Base-by-base conservation (phyloP, 2,797 vertebrate genomes). In the Psittacula echo region DNA sequence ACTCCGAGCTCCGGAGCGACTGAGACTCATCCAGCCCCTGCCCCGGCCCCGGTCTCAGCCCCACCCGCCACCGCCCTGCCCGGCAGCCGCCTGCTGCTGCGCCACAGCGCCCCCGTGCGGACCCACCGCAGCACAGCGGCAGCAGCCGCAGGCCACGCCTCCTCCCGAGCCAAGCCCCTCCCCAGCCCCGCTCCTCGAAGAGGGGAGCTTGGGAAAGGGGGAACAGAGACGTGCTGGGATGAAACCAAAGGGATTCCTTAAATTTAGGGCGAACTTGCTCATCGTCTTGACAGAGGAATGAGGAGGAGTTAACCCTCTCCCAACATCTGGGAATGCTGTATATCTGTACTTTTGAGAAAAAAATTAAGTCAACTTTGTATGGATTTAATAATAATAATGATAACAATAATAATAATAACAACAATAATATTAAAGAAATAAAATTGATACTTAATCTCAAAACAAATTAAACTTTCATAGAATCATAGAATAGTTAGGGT, bases 271-370 rank as follows among this genome's bases (percentile, higher is more conserved):
- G 15, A 6, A 41, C 30, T 24, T 37, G 27, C 13, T 20, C 14
- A 9, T 30, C 1, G 0, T 45, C 15, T 26, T 23, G 48, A 10
- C 1, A 5, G 39, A 60, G 44, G 26, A 30, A 41, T 0, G 0
- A 23, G 6, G 26, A 34, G 47, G 5, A 45, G 37, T 7, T 9
- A 45, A 8, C 17, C 10, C 51, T 39, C 30, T 26, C 5, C 10
- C 1, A 3, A 0, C 1, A 4, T 13, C 24, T 17, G 18, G 13
- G 16, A 26, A 16, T 2, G 18, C 5, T 32, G 30, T 15, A 16
- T 8, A 17, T 23, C 24, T 50, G 78, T 37, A 1, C 17, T n/a
- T 34, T 53, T 39, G 68, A 71, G n/a, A 2, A 39, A 72, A 81
- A 80, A 37, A 22, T 17, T 58, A 58, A 10, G 7, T 16, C 6